Base-by-base conservation (phyloP, 2,797 vertebrate genomes). In the Mormyrus hasselquistii region DNA sequence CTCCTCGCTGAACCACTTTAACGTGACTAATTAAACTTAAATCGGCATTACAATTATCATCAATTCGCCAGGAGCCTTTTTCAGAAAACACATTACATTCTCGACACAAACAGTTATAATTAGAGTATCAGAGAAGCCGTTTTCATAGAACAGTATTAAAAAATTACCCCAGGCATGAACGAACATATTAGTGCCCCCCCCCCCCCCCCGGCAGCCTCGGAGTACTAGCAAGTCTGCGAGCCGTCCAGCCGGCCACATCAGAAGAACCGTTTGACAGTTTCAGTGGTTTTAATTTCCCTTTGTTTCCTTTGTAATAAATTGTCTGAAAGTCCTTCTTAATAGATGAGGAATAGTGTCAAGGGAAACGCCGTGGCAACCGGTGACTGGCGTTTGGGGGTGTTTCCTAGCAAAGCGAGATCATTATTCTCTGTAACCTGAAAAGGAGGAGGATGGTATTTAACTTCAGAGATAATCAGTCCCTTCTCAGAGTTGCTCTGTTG, bases 321-420 rank as follows among this genome's bases (percentile, higher is more conserved):
- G 52, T 6, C 62, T 2, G 16, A 89, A 86, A 52, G 25, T 50
- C 9, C 0, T 47, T 38, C 29, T 44, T 89, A 10, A 8, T 2
- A 16, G 59, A 16, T 16, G 3, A 12, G 69, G 55, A 47, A 38
- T 12, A 16, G 82, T n/a, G 73, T 86, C 22, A 49, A 82, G 38
- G 41, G 87, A 22, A 88, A 89, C 87, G 87, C 76, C 89, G 88
- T 73, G 59, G 47, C 8, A 8, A 87, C 55, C 4, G n/a, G 29
- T 25, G 44, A 89, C 41, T 34, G 47, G 47, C 69, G 16, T 88
- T 73, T 1, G 38, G 38, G 50, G 5, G 2, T 79, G 57, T 91
- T 49, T 90, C 62, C 47, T 29, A 88, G 89, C 73, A 87, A 89
- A 90, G 82, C 8, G 0, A 90, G 55, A 88, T 88, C 52, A 57